phyloP scores from a whole-genome alignment of 2,888 invertebrate genomes.

The Rotaria magnacalcarata region DNA sequence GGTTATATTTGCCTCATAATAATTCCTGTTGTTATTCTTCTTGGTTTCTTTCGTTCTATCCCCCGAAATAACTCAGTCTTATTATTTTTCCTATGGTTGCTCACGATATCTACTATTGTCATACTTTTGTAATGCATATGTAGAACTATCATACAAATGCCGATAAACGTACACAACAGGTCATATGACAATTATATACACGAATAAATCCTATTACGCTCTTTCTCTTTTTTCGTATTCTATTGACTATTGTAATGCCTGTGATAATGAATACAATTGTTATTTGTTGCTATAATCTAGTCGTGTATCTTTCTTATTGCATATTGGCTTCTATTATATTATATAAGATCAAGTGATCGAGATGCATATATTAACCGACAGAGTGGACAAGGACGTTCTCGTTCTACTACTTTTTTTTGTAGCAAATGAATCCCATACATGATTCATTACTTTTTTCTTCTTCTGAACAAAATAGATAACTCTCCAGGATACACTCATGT shows the following conservation, averaged over 20 bases:
- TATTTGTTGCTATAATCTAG: background rate
- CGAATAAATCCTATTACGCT: background rate
- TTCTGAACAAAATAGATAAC: too few species aligned
- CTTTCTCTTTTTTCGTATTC: background rate
- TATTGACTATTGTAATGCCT: background rate
- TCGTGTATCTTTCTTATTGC: background rate
- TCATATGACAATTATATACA: background rate
- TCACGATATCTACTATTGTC: background rate
- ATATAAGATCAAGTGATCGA: background rate
- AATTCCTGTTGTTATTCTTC: background rate
- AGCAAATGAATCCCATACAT: background rate
- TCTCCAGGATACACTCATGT: too few species aligned
- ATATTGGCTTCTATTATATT: background rate
- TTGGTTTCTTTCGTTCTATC: background rate
- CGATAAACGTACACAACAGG: background rate
- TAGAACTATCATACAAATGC: background rate
- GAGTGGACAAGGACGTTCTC: background rate
- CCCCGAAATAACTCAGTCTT: conserved; percentile 8
- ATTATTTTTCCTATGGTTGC: background rate
- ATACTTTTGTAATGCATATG: background rate
- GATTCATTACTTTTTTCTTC: background rate
- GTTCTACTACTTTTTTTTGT: too few species aligned
- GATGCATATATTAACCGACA: background rate
- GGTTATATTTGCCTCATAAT: background rate
- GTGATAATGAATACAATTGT: background rate